These are phyloP conservation scores for Alligator mississippiensis DNA, from an alignment of 2,113 vertebrate genomes.

Conservation along the genomic window DNA sequence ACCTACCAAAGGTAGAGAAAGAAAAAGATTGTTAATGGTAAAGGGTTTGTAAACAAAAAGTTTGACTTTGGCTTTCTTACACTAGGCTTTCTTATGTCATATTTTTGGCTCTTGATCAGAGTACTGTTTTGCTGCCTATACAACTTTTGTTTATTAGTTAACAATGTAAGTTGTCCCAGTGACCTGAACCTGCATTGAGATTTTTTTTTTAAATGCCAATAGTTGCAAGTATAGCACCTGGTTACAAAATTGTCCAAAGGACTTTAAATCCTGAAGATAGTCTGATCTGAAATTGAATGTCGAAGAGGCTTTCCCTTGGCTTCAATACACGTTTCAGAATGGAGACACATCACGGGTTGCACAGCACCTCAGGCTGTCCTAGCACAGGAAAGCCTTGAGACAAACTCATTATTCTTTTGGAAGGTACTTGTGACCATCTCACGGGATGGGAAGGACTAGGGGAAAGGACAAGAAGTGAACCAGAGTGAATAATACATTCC, in stretches of 20 bases:
- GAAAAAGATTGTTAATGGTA: not conserved
- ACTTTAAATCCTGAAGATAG: too few relatives aligned
- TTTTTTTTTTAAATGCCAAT: too few relatives aligned
- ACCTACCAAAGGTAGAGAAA: constrained; percentile 81
- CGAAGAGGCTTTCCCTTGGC: not conserved
- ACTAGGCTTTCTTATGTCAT: too few relatives aligned
- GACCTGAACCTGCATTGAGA: too few relatives aligned
- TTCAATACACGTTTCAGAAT: not conserved
- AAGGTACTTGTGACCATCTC: not conserved
- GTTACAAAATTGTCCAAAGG: too few relatives aligned
- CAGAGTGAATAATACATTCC: not conserved
- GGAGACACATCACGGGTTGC: not conserved
- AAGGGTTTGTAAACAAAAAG: not conserved
- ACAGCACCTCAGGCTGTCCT: not conserved
- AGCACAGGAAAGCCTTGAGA: not conserved
- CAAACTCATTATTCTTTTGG: not conserved
- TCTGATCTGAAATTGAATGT: not conserved
- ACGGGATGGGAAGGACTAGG: not conserved
- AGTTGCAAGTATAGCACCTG: too few relatives aligned
- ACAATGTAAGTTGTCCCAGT: too few relatives aligned
- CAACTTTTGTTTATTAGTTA: too few relatives aligned
- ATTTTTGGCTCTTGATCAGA: too few relatives aligned
- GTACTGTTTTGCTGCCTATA: too few relatives aligned
- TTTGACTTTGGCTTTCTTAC: not conserved
- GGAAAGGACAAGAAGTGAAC: not conserved